Evolutionary conservation across 1,140 invertebrate genomes (phyloP).

Genomic region (Amyelois transitella): DNA sequence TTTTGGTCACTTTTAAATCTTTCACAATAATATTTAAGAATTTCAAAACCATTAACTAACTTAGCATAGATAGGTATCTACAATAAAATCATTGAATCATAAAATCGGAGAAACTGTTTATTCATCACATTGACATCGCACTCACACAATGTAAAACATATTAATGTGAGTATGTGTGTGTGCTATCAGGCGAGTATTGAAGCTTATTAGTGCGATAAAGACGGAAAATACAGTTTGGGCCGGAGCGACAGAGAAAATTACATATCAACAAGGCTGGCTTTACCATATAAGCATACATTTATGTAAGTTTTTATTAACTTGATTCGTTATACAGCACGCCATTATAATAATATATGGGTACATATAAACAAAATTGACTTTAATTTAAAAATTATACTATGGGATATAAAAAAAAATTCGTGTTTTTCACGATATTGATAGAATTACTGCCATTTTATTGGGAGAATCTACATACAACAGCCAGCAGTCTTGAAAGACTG

Average conservation of each 20-base stretch:
- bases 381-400: constrained; percentile 34
- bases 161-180: constrained; percentile 22
- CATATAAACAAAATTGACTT: constrained; percentile 34
- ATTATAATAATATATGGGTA: constrained; percentile 64
- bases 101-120: constrained; percentile 72
- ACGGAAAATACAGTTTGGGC: constrained; percentile 38
- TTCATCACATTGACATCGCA: constrained; percentile 64
- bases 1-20: constrained; percentile 7
- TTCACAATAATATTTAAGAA: constrained; percentile 47
- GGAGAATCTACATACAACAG: no score
- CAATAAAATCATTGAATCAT: constrained; percentile 66
- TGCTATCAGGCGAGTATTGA: constrained; percentile 28
- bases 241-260: constrained; percentile 50
- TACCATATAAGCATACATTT: constrained; percentile 61
- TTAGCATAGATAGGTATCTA: constrained; percentile 66
- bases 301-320: constrained; percentile 70
- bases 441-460: not conserved
- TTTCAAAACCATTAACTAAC: constrained; percentile 66
- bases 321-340: constrained; percentile 62
- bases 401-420: no score
- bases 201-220: constrained; percentile 65
- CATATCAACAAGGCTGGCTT: constrained; percentile 66
- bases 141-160: constrained; percentile 24
- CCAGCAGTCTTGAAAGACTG: no score
- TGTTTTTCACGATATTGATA: no score